Evolutionary conservation across 2,113 vertebrate genomes (phyloP).

Genomic region (Elanoides forficatus): DNA sequence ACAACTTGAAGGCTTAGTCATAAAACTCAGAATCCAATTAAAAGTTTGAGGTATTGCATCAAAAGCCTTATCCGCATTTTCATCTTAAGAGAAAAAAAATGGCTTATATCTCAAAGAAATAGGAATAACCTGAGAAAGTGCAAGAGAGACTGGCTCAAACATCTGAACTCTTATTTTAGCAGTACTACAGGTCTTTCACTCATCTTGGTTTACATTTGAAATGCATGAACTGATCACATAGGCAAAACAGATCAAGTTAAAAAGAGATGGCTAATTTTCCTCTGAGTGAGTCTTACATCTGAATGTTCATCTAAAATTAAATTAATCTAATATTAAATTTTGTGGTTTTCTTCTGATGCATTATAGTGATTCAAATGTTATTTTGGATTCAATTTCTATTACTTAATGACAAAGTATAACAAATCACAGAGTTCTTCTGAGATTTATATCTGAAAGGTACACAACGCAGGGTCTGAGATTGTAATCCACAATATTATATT

Average conservation of each 20-base stretch:
- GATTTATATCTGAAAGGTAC: neutral
- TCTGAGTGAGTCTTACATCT: neutral
- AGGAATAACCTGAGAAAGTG: fast-evolving
- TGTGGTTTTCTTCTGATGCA: neutral
- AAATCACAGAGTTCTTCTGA: neutral
- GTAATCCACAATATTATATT: neutral
- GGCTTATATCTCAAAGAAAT: neutral
- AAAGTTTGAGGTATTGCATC: neutral
- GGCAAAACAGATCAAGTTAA: neutral
- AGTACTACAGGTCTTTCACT: neutral
- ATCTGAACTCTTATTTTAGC: neutral
- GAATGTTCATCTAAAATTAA: neutral
- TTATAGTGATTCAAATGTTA: neutral
- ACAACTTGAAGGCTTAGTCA: neutral
- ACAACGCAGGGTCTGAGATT: neutral
- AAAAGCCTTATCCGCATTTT: neutral
- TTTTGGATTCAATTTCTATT: neutral
- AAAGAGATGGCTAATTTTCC: neutral
- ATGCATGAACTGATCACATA: neutral
- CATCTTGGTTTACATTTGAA: neutral
- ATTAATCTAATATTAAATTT: neutral
- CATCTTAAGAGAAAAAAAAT: neutral
- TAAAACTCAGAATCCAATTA: neutral
- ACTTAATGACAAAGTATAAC: neutral
- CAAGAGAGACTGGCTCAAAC: neutral